Evolutionary conservation across 2,113 vertebrate species (phyloP), one percentile per base, ranked within the genome.

Genomic region (Myrmecobius fasciatus): DNA sequence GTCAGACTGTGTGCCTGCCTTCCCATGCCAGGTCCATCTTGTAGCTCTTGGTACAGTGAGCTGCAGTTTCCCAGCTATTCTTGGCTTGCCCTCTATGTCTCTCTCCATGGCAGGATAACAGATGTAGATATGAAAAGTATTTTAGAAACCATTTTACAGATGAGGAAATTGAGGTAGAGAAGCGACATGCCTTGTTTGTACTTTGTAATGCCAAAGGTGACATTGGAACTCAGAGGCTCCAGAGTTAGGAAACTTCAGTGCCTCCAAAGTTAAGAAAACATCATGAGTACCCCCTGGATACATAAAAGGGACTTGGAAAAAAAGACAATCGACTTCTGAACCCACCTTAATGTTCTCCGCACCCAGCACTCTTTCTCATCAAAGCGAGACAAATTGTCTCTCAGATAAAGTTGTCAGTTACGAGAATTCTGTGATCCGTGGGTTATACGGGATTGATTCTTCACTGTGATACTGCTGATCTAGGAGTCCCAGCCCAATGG

Each of bases 381-480:
- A 90, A 93, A 36, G 89, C 36, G 83, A 54, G 7, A 92, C 88
- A 96, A 97, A 97, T 52, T 89, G 24, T 91, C 22, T 49, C 51
- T 46, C 51, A 90, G 90, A 91, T 47, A 53, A 96, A 95, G 24
- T 53, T 17, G 14, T 53, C 24, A 91, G 25, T 8, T 67, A 89
- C 94, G 90, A 94, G 8, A 54, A 14, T 1, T 47, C 36, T 46
- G 88, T 31, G 95, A 51, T 3, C 11, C 60, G 17, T 56, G 95
- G n/a, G 88, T 92, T 52, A 24, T 43, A 11, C 0, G 24, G 93
- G 26, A 53, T 8, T 0, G 48, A 0, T 92, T 5, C 48, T 54
- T 67, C 43, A 47, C 48, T 91, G 52, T 49, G 25, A 1, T 0
- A 88, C 0, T 0, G 25, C 3, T 83, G 52, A 75, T 31, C 89